Base-by-base conservation (phyloP, 1,140 invertebrate genomes). In the Idris sp. region DNA sequence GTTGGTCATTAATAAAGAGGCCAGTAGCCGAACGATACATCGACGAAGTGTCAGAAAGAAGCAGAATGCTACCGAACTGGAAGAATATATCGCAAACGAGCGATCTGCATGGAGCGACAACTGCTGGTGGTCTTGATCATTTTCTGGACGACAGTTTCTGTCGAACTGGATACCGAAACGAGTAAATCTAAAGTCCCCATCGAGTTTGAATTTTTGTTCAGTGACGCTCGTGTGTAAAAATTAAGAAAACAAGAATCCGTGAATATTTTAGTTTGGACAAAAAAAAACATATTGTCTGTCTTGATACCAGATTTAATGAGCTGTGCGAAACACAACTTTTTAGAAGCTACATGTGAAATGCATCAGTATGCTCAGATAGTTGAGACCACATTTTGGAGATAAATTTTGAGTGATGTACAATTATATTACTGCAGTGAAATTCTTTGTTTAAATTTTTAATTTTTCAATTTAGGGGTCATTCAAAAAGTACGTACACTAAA, bases 121-220 rank as follows among this genome's bases (percentile, higher is more conserved):
- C 72, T 38, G 73, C 41, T 69, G 82, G 84, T 85, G 84, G 84
- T 84, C 84, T 46, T 36, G 33, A 25, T 49, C 53, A 65, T 53
- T 68, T 44, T 48, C 26, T 36, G 16, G 38, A 65, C 38, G 59
- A 73, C 68, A 64, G 48, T 49, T 51, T 53, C 13, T 49, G 46
- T 69, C 64, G 41, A 67, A 71, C 65, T 65, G 61, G 61, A 69
- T 77, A 69, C 25, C 49, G 19, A 33, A 48, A 72, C 33, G 53
- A 68, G 30, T 16, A n/a, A 49, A 26, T 59, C 38, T 13, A 48
- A n/a, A n/a, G n/a, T n/a, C n/a, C n/a, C n/a, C n/a, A n/a, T n/a
- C n/a, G n/a, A n/a, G n/a, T n/a, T n/a, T n/a, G n/a, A n/a, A n/a
- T n/a, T n/a, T n/a, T n/a, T n/a, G 16, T 31, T 53, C 35, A 53